Evolutionary conservation across 1,140 invertebrate genomes (phyloP).

Genomic region (Brachionus rubens): DNA sequence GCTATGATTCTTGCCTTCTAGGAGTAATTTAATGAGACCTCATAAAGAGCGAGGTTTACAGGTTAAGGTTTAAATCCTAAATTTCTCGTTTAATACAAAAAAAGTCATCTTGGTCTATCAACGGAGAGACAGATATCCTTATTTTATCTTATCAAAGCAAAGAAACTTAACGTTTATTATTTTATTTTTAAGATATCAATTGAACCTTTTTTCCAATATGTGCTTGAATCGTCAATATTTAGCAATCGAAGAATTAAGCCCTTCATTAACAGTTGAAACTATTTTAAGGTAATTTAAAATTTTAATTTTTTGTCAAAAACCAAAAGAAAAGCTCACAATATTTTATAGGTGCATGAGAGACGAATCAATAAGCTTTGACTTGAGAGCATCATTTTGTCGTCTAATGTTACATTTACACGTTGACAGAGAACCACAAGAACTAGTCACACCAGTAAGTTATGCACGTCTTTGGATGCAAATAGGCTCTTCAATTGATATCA

Average conservation of each 20-base stretch:
- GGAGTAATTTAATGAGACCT: too few species aligned
- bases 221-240: conserved; percentile 96
- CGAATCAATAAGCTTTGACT: conserved; percentile 81
- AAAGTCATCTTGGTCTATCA: too few species aligned
- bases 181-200: conserved; percentile 72
- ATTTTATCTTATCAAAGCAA: not conserved
- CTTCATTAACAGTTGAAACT: conserved; percentile 86
- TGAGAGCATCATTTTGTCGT: conserved; percentile 93
- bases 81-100: too few species aligned
- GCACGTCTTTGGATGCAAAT: conserved; percentile 90
- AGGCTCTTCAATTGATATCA: not conserved
- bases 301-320: not conserved
- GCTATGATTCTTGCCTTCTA: too few species aligned
- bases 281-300: conserved; percentile 78
- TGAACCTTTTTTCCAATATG: conserved; percentile 98
- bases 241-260: conserved; percentile 86
- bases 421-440: conserved; percentile 94
- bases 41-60: too few species aligned
- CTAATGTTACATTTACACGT: conserved; percentile 78
- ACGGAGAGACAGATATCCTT: too few species aligned
- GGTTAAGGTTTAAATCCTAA: too few species aligned
- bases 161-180: not conserved
- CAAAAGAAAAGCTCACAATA: too few species aligned
- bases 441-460: conserved; percentile 94
- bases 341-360: conserved; percentile 86